Evolutionary conservation across 1,140 invertebrate species (phyloP), one percentile per base, ranked within the genome.

Genomic region (Drosophila nigrodunni): DNA sequence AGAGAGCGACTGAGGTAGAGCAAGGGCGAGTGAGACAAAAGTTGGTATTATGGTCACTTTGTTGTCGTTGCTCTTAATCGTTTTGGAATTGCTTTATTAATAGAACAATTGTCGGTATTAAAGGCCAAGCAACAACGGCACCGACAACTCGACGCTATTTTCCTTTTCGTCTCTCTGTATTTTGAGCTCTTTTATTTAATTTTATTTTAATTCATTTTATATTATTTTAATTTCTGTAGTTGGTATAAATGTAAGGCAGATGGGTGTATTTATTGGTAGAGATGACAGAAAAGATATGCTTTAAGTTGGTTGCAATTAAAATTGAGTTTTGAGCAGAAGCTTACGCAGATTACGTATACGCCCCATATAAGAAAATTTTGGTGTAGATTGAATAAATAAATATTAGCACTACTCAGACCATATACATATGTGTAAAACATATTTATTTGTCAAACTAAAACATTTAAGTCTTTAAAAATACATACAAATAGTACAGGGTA

Each of bases 71-170:
- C 65, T 86, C 86, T 86, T 89, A 89, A 89, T 89, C 86, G 86
- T 74, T 90, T 90, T 79, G 86, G 71, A 89, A 89, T 89, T 89
- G 78, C 86, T 90, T 85, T 89, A 89, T 89, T 89, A 89, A 89
- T 89, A 89, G 85, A 89, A 89, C 86, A 85, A 85, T 81, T 66
- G 65, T 68, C 47, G 41, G 64, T 35, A 75, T 83, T 73, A 69
- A 79, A 82, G 78, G 69, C 52, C 60, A 65, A 21, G 39, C 49
- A 18, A 13, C 18, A 8, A 41, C 11, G 8, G 35, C 50, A 37
- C 1, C 30, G 30, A 54, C 50, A 54, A 21, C 21, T 9, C 10
- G 13, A 41, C n/a, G 52, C 60, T 15, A 62, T 37, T 52, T 62
- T 15, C 52, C 52, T 21, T 15, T 15, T 39, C 8, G 10, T 13